A percentile compares a stretch with the other conserved stretches of the same genome.
These are phyloP conservation scores for Muscicapa adusta DNA, from an alignment of 2,113 vertebrate species.

Conservation along the genomic window DNA sequence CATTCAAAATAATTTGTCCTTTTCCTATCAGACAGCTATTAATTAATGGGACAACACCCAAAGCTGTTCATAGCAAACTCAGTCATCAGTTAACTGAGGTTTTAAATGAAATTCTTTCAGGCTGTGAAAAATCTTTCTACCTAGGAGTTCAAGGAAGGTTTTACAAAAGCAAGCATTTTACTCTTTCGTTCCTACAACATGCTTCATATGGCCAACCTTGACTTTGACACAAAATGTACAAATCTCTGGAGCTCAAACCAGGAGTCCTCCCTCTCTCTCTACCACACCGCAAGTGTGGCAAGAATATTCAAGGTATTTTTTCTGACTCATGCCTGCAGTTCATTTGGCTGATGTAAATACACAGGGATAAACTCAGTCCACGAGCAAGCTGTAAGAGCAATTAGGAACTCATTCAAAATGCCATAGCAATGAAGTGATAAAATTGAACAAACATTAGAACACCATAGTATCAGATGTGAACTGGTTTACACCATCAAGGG, in stretches of 20 bases:
- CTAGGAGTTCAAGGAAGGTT: not conserved
- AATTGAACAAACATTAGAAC: not conserved
- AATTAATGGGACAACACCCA: not conserved
- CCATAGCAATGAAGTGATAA: not conserved
- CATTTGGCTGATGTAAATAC: not conserved
- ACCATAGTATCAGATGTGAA: not conserved
- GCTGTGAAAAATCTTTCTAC: not conserved
- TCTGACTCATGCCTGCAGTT: not conserved
- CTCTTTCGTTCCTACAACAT: not conserved
- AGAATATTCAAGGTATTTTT: not conserved
- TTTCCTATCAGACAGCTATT: not conserved
- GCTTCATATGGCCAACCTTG: not conserved
- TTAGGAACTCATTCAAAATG: not conserved
- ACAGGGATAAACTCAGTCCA: not conserved
- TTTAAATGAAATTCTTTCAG: not conserved
- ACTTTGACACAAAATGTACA: not conserved
- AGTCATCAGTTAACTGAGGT: not conserved
- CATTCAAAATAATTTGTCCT: not conserved
- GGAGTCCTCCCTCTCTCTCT: not conserved
- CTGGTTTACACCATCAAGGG: not conserved
- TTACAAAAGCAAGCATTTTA: not conserved
- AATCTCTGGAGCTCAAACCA: not conserved
- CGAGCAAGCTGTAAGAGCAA: not conserved
- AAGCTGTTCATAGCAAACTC: not conserved
- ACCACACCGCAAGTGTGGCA: rapidly evolving